These are phyloP conservation scores for Falcunculus frontatus DNA, from an alignment of 2,113 vertebrate genomes.

Conservation along the genomic window DNA sequence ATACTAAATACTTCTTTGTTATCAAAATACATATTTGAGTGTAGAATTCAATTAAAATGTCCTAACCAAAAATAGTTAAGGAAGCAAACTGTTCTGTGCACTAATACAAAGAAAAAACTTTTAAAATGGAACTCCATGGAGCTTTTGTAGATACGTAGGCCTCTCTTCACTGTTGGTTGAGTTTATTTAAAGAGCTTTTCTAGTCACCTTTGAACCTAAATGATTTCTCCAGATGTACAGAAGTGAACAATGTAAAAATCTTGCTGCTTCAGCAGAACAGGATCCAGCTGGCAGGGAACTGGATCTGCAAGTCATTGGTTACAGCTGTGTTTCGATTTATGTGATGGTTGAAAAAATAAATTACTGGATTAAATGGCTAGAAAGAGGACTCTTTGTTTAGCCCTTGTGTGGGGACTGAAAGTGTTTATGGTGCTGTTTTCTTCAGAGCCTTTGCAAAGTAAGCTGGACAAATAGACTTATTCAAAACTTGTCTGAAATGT, in stretches of 20 bases:
- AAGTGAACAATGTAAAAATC: slow-evolving; percentile 84
- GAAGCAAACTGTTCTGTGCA: background rate
- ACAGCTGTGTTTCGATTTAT: slow-evolving; percentile 96
- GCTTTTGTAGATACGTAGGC: slow-evolving; percentile 62
- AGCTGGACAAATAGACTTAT: slow-evolving; percentile 77
- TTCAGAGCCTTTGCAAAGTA: slow-evolving; percentile 75
- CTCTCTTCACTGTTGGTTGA: slow-evolving; percentile 66
- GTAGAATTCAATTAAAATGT: slow-evolving; percentile 52
- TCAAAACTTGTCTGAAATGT: slow-evolving; percentile 74
- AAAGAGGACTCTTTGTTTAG: slow-evolving; percentile 83
- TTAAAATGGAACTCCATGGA: slow-evolving; percentile 24
- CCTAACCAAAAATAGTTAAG: slow-evolving; percentile 18
- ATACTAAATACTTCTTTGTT: background rate
- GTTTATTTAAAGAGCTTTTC: slow-evolving; percentile 88
- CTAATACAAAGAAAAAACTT: slow-evolving; percentile 43
- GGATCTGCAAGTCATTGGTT: slow-evolving; percentile 90
- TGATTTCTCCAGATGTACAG: slow-evolving; percentile 92
- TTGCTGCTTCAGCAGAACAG: slow-evolving; percentile 90
- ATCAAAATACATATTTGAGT: background rate
- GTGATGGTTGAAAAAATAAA: slow-evolving; percentile 97
- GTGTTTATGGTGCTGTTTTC: slow-evolving; percentile 83
- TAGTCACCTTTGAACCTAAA: slow-evolving; percentile 86
- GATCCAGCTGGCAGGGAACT: slow-evolving; percentile 86
- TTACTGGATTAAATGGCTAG: slow-evolving; percentile 87
- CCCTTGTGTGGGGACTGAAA: slow-evolving; percentile 77